phyloP scores from a whole-genome alignment of 92 coral and sea anemone genomes.

The Muricea muricata region DNA sequence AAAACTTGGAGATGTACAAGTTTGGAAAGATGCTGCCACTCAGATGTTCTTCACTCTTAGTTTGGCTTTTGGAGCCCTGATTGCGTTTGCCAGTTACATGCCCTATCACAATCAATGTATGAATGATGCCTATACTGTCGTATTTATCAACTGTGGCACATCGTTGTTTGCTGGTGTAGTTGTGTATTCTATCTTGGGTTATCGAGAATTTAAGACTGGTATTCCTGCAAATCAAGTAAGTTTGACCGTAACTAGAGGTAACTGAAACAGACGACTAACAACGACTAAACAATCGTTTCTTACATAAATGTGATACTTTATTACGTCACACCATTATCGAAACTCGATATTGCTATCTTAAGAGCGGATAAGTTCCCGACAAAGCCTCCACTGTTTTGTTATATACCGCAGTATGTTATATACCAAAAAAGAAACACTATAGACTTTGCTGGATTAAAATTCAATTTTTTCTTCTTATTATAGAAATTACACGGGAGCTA shows the following conservation, averaged over 20 bases:
- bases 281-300: too few species aligned
- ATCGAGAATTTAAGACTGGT: constrained; percentile 84
- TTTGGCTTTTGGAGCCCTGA: constrained; percentile 75
- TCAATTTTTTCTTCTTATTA: too few species aligned
- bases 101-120: constrained; percentile 83
- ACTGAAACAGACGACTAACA: background rate
- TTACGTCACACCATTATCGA: too few species aligned
- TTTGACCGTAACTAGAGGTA: background rate
- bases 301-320: too few species aligned
- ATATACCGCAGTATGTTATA: too few species aligned
- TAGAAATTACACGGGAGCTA: too few species aligned
- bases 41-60: constrained; percentile 81
- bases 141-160: constrained; percentile 61
- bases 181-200: constrained; percentile 61
- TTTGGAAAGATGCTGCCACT: constrained; percentile 82
- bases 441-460: too few species aligned
- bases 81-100: constrained; percentile 74
- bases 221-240: constrained; percentile 82
- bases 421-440: too few species aligned
- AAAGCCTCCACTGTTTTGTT: too few species aligned
- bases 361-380: too few species aligned
- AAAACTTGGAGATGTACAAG: constrained; percentile 73
- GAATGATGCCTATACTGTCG: constrained; percentile 74
- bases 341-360: too few species aligned
- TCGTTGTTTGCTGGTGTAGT: constrained; percentile 67